Percentiles rank a stretch among this genome's conserved stretches.
Evolutionary conservation across 2,888 invertebrate species (phyloP).

Genomic region (Erynnis tages): DNA sequence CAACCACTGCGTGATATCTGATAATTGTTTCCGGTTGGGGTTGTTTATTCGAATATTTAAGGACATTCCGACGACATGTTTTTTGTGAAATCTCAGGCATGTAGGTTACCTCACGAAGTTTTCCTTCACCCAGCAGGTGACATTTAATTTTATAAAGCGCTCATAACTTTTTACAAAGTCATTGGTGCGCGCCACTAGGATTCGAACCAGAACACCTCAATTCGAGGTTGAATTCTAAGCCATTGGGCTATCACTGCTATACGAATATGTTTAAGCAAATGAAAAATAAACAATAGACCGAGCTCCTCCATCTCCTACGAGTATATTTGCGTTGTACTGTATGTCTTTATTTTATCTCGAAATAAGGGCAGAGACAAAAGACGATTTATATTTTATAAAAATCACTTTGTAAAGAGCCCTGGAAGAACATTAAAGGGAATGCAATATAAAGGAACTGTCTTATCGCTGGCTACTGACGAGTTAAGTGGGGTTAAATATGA

Average conservation of each 20-base stretch:
- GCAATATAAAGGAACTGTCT: neutral
- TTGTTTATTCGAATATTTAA: no score
- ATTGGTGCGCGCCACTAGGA: no score
- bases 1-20: conserved; percentile 42
- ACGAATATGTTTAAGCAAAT: conserved; percentile 19
- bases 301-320: conserved; percentile 13
- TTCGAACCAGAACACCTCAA: no score
- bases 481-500: neutral
- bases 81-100: no score
- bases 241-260: no score
- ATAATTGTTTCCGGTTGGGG: conserved; percentile 47
- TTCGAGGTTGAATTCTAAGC: no score
- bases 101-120: no score
- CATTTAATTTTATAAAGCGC: no score
- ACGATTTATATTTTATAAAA: conserved; percentile 11
- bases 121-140: no score
- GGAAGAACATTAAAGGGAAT: conserved; percentile 2
- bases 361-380: conserved; percentile 1
- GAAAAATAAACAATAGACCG: conserved; percentile 10
- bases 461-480: neutral
- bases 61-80: no score
- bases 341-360: conserved; percentile 6
- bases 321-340: conserved; percentile 13
- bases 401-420: neutral
- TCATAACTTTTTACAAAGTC: no score